These are phyloP conservation scores for Lepidonotus clava DNA, from an alignment of 2,888 invertebrate species.

Conservation along the genomic window DNA sequence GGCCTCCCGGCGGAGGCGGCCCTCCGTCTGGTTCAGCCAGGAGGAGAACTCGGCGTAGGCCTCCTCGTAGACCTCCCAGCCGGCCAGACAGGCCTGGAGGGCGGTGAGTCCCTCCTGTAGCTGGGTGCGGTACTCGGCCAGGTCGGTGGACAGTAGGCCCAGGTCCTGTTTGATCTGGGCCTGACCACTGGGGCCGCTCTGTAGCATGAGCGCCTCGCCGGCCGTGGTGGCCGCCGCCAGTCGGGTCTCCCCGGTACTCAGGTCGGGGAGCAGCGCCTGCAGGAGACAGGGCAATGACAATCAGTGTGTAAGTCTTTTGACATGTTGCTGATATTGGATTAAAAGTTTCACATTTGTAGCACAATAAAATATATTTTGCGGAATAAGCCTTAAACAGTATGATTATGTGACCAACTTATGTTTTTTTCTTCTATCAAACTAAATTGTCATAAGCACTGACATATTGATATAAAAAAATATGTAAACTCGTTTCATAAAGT, in stretches of 20 bases:
- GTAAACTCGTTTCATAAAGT: too few species aligned
- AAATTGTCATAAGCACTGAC: neutral
- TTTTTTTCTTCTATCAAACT: too few species aligned
- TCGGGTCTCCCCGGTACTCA: slow-evolving; percentile 72
- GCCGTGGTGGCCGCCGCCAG: slow-evolving; percentile 71
- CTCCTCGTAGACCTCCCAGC: slow-evolving; percentile 95
- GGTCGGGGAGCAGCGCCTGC: slow-evolving; percentile 69
- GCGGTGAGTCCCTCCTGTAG: slow-evolving; percentile 30
- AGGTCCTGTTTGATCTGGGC: slow-evolving; percentile 76
- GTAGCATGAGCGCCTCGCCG: slow-evolving; percentile 73
- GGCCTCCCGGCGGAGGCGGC: slow-evolving; percentile 89
- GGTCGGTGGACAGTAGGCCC: slow-evolving; percentile 72
- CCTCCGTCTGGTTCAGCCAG: slow-evolving; percentile 93
- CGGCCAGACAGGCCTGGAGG: slow-evolving; percentile 83
- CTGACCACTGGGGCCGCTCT: slow-evolving; percentile 76
- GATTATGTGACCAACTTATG: too few species aligned
- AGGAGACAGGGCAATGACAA: too few species aligned
- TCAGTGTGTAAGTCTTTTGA: too few species aligned
- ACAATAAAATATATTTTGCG: neutral
- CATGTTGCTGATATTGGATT: too few species aligned
- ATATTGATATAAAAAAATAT: neutral
- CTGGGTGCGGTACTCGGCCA: slow-evolving; percentile 71
- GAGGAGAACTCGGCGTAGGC: slow-evolving; percentile 89
- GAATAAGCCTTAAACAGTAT: too few species aligned
- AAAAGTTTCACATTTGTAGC: too few species aligned